Evolutionary conservation across 2,888 invertebrate genomes (phyloP), one percentile per base, ranked within the genome.

Genomic region (Campoplex capitator): DNA sequence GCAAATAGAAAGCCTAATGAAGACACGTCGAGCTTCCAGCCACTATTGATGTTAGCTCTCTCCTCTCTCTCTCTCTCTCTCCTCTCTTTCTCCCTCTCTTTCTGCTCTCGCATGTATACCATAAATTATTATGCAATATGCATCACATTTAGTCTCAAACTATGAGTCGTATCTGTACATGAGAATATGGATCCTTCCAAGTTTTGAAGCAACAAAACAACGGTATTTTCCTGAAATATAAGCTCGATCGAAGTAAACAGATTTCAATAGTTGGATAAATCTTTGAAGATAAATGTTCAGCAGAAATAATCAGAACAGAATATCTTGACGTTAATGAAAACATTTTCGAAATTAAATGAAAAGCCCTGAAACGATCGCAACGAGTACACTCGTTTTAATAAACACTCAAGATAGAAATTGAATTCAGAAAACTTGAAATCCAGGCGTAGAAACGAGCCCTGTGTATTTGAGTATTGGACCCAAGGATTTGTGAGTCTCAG

Each of bases 1-100:
- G 78, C 67, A 87, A 84, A 87, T 78, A 84, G 56, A 28, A 70
- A 68, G 28, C 78, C 56, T 84, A 87, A 87, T 79, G 87, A 87
- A 87, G 84, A 70, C 70, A 62, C 23, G 51, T 54, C 23, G 62
- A 56, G 67, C 78, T 75, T 78, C 68, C 35, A 70, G 58, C 35
- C n/a, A 13, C 70, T 74, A 81, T 83, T 82, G 83, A 81, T 48
- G 68, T 73, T 68, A 73, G 45, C 51, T 2, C 32, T 6, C 23
- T 16, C 32, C 42, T 9, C 42, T 28, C 58, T 28, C 58, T 28
- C 58, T 28, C 58, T 56, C 2, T 56, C 56, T 23, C 56, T 51
- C 51, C 11, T 2, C 18, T 3, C 4, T n/a, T 58, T 13, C 45
- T 23, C 9, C 23, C 23, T 11, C 28, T 11, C 38, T 42, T 3